A percentile compares a stretch with the other conserved stretches of the same genome.
Conservation (phyloP, 2,113 vertebrate species). For the zebrafish (Danio rerio) region DNA sequence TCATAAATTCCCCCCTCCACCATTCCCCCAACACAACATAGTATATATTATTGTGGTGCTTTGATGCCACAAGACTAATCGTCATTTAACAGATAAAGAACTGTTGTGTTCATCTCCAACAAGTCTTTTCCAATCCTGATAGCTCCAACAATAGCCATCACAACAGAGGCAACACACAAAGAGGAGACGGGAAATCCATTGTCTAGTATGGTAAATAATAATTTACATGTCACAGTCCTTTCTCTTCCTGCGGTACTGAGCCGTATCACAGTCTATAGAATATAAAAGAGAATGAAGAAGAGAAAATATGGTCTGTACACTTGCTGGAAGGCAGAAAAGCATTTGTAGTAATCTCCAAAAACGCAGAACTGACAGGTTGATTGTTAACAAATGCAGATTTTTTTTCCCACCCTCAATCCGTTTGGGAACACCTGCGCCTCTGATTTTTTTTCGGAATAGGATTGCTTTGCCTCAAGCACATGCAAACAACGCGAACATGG, state of each 20-base stretch:
- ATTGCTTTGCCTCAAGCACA: not conserved
- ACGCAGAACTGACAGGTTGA: constrained; percentile 24
- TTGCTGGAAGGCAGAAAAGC: constrained; percentile 15
- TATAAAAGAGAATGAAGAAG: not conserved
- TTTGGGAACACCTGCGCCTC: constrained; percentile 36
- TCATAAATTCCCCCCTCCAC: too few species aligned
- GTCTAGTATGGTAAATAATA: not conserved
- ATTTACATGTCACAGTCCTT: not conserved
- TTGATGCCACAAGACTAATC: not conserved
- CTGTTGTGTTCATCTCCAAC: constrained; percentile 16
- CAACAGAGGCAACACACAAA: not conserved
- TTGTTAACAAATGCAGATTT: constrained; percentile 12
- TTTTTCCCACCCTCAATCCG: not conserved
- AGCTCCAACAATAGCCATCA: not conserved
- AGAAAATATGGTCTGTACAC: not conserved
- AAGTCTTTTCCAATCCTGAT: not conserved
- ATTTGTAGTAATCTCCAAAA: constrained; percentile 6
- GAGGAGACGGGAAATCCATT: not conserved
- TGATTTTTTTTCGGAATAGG: not conserved
- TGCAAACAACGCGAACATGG: not conserved
- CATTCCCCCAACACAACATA: too few species aligned
- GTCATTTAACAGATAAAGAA: constrained; percentile 18
- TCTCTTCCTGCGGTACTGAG: not conserved
- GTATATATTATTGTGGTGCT: not conserved
- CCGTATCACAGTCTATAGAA: not conserved